Evolutionary conservation across 2,113 vertebrate genomes (phyloP).

Genomic region (Australoheros scitulus): DNA sequence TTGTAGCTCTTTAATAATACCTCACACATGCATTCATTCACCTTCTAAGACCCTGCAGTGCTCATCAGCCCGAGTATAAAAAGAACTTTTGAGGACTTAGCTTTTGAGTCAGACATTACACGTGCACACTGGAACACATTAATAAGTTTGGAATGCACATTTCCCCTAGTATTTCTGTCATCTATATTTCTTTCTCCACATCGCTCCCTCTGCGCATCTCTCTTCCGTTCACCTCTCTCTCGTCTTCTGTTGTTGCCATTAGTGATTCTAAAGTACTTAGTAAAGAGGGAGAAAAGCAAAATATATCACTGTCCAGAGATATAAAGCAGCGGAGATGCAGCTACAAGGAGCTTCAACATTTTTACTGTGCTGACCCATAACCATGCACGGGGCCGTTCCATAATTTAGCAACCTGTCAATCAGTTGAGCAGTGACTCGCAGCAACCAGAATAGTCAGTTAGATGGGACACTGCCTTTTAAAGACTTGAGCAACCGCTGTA

Average conservation of each 20-base stretch:
- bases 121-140: conserved; percentile 17
- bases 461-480: conserved; percentile 16
- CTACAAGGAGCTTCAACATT: conserved; percentile 31
- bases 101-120: conserved; percentile 12
- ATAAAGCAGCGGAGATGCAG: conserved; percentile 34
- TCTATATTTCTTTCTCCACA: neutral
- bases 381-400: conserved; percentile 29
- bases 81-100: neutral
- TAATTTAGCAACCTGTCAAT: conserved; percentile 69
- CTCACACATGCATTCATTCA: neutral
- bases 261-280: conserved; percentile 65
- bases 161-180: conserved; percentile 8
- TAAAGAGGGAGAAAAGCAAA: conserved; percentile 36
- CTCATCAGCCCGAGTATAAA: neutral
- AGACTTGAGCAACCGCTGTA: conserved; percentile 2
- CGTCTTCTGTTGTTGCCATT: conserved; percentile 40
- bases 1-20: neutral
- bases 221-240: neutral
- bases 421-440: conserved; percentile 48
- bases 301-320: conserved; percentile 50
- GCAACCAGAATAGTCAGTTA: neutral
- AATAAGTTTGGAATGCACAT: conserved; percentile 10
- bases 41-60: neutral
- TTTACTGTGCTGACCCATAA: conserved; percentile 59
- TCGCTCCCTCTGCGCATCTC: neutral